Evolutionary conservation across 2,113 vertebrate species (phyloP).

Genomic region (Cervus canadensis): DNA sequence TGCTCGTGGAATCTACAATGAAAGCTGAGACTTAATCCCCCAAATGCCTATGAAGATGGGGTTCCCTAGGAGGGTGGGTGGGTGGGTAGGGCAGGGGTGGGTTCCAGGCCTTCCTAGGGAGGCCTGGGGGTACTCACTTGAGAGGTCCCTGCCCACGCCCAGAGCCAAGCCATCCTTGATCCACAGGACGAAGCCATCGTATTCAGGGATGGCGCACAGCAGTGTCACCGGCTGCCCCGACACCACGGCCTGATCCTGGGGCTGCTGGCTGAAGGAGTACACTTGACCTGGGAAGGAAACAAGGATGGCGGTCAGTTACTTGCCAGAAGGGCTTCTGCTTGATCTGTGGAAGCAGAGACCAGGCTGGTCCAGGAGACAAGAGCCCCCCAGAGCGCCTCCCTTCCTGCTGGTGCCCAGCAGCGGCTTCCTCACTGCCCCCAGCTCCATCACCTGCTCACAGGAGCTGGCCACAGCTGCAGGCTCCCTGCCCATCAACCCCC

Average conservation of each 20-base stretch:
- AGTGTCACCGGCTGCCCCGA: slow-evolving; percentile 94
- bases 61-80: not conserved
- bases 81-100: not conserved
- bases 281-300: slow-evolving; percentile 81
- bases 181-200: slow-evolving; percentile 96
- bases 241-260: slow-evolving; percentile 96
- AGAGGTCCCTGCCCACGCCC: slow-evolving; percentile 94
- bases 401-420: too few relatives aligned
- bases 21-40: not conserved
- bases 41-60: not conserved
- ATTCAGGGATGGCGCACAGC: slow-evolving; percentile 93
- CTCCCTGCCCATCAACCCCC: not conserved
- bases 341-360: not conserved
- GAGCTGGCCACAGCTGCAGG: not conserved
- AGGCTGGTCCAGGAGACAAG: not conserved
- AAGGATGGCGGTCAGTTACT: not conserved
- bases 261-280: slow-evolving; percentile 94
- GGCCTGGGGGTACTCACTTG: slow-evolving; percentile 82
- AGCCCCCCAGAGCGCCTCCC: rapidly evolving
- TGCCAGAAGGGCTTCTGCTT: not conserved
- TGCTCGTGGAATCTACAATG: not conserved
- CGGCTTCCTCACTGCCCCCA: not conserved
- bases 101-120: not conserved
- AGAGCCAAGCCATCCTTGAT: slow-evolving; percentile 96
- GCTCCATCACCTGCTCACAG: not conserved